These are phyloP conservation scores for Pomatorhinus ruficollis DNA, from an alignment of 2,113 vertebrate genomes.

Conservation along the genomic window DNA sequence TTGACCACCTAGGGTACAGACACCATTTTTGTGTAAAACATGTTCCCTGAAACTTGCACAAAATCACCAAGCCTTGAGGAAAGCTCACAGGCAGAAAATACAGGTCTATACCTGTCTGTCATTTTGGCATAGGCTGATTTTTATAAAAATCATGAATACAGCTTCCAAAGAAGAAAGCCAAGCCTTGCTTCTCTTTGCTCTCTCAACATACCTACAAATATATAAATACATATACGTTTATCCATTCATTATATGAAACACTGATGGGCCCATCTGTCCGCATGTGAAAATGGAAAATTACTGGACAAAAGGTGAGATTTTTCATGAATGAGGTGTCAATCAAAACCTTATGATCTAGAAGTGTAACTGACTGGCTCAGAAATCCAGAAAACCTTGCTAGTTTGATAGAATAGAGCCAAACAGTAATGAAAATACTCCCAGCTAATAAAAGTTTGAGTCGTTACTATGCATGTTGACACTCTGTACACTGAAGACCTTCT, in stretches of 20 bases:
- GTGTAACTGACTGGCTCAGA: slow-evolving; percentile 17
- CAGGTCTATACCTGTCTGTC: neutral
- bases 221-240: neutral
- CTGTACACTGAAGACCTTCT: slow-evolving; percentile 51
- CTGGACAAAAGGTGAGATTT: neutral
- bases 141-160: neutral
- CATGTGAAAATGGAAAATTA: neutral
- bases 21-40: neutral
- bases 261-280: neutral
- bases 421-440: slow-evolving; percentile 49
- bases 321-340: slow-evolving; percentile 36
- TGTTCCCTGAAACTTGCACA: neutral
- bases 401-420: slow-evolving; percentile 12
- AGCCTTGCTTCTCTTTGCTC: neutral
- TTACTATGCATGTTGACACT: slow-evolving; percentile 51
- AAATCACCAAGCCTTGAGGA: neutral
- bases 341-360: slow-evolving; percentile 26
- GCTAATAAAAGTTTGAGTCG: slow-evolving; percentile 39
- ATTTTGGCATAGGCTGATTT: neutral
- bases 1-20: slow-evolving; percentile 26
- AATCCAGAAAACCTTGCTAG: slow-evolving; percentile 1
- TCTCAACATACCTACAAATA: neutral
- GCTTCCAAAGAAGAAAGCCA: neutral
- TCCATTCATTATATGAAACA: neutral
- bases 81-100: neutral